Percentiles rank a stretch among this genome's conserved stretches.
Evolutionary conservation across 2,888 invertebrate genomes (phyloP).

Genomic region (Ichneumon xanthorius): DNA sequence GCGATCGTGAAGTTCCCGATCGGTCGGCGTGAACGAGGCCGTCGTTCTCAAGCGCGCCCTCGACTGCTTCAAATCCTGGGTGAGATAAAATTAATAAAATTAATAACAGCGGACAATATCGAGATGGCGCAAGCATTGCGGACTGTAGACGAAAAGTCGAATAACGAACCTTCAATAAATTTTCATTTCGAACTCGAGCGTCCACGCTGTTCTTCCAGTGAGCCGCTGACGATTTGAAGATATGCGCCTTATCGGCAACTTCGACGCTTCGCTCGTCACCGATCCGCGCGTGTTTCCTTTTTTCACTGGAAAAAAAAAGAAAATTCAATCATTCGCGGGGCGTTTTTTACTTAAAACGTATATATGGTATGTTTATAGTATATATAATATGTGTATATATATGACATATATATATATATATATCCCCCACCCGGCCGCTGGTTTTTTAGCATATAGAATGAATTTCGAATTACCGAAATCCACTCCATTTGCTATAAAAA

Average conservation of each 20-base stretch:
- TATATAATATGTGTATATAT: too few species aligned
- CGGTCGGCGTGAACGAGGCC: slow-evolving; percentile 80
- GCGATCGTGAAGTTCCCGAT: slow-evolving; percentile 79
- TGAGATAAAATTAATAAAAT: slow-evolving; percentile 18
- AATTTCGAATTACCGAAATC: too few species aligned
- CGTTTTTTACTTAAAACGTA: background rate
- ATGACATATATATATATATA: too few species aligned
- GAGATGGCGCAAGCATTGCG: background rate
- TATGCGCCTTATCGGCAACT: slow-evolving; percentile 34
- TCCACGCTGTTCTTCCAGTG: slow-evolving; percentile 69
- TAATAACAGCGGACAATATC: background rate
- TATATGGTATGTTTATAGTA: background rate
- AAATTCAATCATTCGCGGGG: background rate
- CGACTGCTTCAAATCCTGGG: slow-evolving; percentile 79
- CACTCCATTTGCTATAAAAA: too few species aligned
- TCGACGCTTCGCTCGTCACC: slow-evolving; percentile 30
- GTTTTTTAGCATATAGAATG: too few species aligned
- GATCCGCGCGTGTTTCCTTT: slow-evolving; percentile 60
- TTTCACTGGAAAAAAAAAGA: slow-evolving; percentile 67
- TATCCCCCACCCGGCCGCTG: too few species aligned
- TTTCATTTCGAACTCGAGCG: slow-evolving; percentile 76
- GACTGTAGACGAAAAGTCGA: background rate
- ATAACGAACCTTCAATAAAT: slow-evolving; percentile 78
- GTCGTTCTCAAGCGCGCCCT: slow-evolving; percentile 81
- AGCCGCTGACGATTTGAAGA: slow-evolving; percentile 17